phyloP scores from a whole-genome alignment of 2,113 vertebrate species.

The Eulemur macaco region DNA sequence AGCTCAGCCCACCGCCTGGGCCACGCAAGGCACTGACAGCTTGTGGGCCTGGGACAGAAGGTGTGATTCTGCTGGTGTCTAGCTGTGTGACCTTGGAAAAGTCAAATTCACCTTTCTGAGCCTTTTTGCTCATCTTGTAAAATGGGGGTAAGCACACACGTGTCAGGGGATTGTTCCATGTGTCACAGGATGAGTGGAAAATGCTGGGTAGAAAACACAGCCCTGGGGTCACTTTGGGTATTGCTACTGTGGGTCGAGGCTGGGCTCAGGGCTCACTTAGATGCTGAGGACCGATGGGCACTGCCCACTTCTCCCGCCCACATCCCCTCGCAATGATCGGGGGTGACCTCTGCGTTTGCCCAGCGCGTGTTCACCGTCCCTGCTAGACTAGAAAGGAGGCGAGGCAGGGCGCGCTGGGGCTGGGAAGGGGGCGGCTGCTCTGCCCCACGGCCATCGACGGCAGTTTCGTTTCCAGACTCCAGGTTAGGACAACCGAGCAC shows the following conservation, averaged over 20 bases:
- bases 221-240: accelerated
- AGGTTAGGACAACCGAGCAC: not conserved
- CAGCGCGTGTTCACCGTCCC: accelerated
- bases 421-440: accelerated
- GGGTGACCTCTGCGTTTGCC: not conserved
- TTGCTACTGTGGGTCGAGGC: accelerated
- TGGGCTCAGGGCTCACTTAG: not conserved
- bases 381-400: accelerated
- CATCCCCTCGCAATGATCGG: accelerated
- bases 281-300: not conserved
- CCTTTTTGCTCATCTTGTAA: not conserved
- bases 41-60: accelerated
- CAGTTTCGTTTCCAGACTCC: not conserved
- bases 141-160: accelerated
- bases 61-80: not conserved
- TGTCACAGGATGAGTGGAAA: not conserved
- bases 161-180: accelerated
- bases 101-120: accelerated
- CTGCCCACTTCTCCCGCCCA: not conserved
- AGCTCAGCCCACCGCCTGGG: not conserved
- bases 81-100: not conserved
- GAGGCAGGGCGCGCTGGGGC: accelerated
- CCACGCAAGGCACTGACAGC: accelerated
- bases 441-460: accelerated
- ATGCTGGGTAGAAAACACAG: not conserved